A percentile compares a stretch with the other conserved stretches of the same genome.
Evolutionary conservation across 2,797 vertebrate species (phyloP).

Genomic region (Microchirus variegatus): DNA sequence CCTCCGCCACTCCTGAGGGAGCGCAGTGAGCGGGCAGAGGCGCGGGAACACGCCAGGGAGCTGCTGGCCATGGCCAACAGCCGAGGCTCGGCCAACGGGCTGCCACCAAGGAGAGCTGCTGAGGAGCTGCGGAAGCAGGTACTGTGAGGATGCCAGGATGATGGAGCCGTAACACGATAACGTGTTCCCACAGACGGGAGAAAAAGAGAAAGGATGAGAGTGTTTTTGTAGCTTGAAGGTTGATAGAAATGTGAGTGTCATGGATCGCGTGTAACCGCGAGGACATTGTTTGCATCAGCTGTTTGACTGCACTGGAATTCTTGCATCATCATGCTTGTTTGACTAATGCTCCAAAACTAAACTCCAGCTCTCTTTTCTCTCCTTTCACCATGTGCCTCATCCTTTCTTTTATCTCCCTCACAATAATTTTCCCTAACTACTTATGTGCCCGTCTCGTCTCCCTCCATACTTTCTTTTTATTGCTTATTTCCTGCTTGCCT

Average conservation of each 20-base stretch:
- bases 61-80: constrained; percentile 81
- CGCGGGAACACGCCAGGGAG: constrained; percentile 83
- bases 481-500: constrained; percentile 17
- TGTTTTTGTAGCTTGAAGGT: too few relatives aligned
- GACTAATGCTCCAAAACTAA: constrained; percentile 15
- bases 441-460: constrained; percentile 7
- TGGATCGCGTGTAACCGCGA: neutral
- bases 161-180: too few relatives aligned
- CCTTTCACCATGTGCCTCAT: constrained; percentile 28
- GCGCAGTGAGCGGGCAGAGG: constrained; percentile 87
- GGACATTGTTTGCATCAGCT: neutral
- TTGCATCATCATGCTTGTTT: constrained; percentile 13
- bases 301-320: too few relatives aligned
- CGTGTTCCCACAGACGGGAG: too few relatives aligned
- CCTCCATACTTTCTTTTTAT: constrained; percentile 21
- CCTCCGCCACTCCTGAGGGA: constrained; percentile 87
- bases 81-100: constrained; percentile 85
- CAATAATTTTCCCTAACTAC: constrained; percentile 29
- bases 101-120: constrained; percentile 86
- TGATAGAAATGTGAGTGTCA: neutral
- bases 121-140: constrained; percentile 98
- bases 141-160: constrained; percentile 8
- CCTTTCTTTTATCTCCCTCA: constrained; percentile 15
- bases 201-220: neutral
- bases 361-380: constrained; percentile 15